phyloP scores from a whole-genome alignment of 2,113 vertebrate species.

The Eulemur rufifrons region DNA sequence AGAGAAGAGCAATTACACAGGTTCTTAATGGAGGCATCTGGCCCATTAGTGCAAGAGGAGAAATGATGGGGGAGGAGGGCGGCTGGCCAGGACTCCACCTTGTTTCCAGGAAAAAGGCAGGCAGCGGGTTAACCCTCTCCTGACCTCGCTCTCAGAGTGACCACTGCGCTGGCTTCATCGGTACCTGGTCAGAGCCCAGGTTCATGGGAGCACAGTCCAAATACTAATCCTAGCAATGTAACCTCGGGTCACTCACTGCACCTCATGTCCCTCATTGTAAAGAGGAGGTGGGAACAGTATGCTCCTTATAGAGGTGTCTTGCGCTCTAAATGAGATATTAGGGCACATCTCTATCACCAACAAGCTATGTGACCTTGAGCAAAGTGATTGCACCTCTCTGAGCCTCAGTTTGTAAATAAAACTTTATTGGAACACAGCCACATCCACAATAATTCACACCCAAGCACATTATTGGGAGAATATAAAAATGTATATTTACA shows the following conservation, averaged over 20 bases:
- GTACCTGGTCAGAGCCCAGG: neutral
- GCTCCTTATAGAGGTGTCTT: neutral
- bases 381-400: neutral
- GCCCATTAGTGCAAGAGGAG: neutral
- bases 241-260: neutral
- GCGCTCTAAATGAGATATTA: neutral
- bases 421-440: no score
- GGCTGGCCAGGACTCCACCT: neutral
- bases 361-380: neutral
- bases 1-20: conserved; percentile 7
- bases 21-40: neutral
- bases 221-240: neutral
- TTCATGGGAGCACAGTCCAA: neutral
- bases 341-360: neutral
- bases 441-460: neutral
- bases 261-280: neutral
- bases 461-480: neutral
- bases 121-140: neutral
- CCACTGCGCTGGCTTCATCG: accelerated
- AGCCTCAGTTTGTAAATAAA: neutral
- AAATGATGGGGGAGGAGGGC: neutral
- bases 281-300: neutral
- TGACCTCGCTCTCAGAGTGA: neutral
- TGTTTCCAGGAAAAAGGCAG: conserved; percentile 33
- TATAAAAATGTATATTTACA: neutral